Base-by-base conservation (phyloP, 2,113 vertebrate species). In the Taurulus bubalis region DNA sequence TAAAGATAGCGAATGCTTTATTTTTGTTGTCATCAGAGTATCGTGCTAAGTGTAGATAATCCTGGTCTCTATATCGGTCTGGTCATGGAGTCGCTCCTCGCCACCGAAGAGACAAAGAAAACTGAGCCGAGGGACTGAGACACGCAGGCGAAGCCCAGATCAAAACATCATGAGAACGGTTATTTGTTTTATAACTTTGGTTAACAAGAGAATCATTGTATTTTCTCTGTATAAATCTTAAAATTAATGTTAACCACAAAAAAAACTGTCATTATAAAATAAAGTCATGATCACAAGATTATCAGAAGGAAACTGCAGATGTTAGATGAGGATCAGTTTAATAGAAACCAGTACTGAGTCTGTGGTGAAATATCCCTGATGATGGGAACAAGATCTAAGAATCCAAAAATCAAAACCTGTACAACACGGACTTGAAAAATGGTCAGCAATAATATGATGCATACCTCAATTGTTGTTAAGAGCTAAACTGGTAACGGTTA, bases 211-310 rank as follows among this genome's bases (percentile, higher is more conserved):
- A 1, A 56, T 56, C 9, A 14, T 9, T 8, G 24, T 10, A 1
- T 14, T 16, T 70, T 38, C 20, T 10, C 51, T 38, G 49, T 1
- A 16, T 8, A 36, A 12, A 12, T n/a, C 3, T 6, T 9, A 53
- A 36, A 68, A 68, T 20, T 2, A 53, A 69, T 8, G 22, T 3
- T 10, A 40, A 15, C 2, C 11, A 40, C 36, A 49, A 0, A 32
- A 32, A 9, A 32, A 12, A 51, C 2, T 6, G 34, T 34, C 49
- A 32, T 14, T 15, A 18, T 38, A 10, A 56, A 40, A 40, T 42
- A 6, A 72, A 42, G 15, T 71, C n/a, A 42, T 42, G 53, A 71
- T 71, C 69, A 71, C n/a, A 56, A 56, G 68, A 56, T 42, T 14
- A 40, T 28, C n/a, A 20, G 15, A 56, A 22, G 12, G 11, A 69